Conservation (phyloP, 2,797 vertebrate genomes). For the Pangasius sanitwongsei region DNA sequence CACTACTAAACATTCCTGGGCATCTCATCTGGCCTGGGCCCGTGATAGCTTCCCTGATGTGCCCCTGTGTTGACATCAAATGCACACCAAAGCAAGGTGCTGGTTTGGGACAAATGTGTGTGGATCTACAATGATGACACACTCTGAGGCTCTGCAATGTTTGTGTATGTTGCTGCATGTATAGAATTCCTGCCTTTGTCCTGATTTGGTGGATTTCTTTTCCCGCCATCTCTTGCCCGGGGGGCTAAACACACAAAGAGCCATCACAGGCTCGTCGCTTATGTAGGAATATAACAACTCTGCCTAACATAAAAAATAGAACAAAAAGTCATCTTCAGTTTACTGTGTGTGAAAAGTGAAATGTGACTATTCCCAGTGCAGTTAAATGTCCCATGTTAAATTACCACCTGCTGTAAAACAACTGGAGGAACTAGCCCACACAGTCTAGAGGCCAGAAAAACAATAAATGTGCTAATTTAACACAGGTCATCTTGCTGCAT, state of each 20-base stretch:
- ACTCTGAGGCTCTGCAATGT: slow-evolving; percentile 62
- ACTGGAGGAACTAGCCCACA: slow-evolving; percentile 24
- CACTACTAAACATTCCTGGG: background rate
- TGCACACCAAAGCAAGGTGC: slow-evolving; percentile 48
- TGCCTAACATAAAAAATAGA: background rate
- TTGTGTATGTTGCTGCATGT: slow-evolving; percentile 70
- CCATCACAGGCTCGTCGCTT: slow-evolving; percentile 38
- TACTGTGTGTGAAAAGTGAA: slow-evolving; percentile 13
- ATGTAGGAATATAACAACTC: slow-evolving; percentile 17
- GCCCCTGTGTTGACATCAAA: slow-evolving; percentile 16
- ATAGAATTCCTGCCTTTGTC: slow-evolving; percentile 70
- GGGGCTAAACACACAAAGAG: slow-evolving; percentile 47
- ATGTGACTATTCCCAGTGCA: slow-evolving; percentile 24
- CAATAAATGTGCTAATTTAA: slow-evolving; percentile 27
- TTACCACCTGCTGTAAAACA: slow-evolving; percentile 16
- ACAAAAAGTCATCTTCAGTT: background rate
- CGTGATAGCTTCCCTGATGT: background rate
- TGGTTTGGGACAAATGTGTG: slow-evolving; percentile 40
- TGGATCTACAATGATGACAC: slow-evolving; percentile 56
- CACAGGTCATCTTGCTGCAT: slow-evolving; percentile 23
- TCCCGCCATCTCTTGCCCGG: slow-evolving; percentile 46
- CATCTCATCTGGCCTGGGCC: background rate
- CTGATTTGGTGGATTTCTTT: slow-evolving; percentile 61
- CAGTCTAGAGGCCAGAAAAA: slow-evolving; percentile 24
- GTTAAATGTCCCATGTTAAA: slow-evolving; percentile 30